Evolutionary conservation across 1,140 invertebrate genomes (phyloP).

Genomic region (Brachionus sp.): DNA sequence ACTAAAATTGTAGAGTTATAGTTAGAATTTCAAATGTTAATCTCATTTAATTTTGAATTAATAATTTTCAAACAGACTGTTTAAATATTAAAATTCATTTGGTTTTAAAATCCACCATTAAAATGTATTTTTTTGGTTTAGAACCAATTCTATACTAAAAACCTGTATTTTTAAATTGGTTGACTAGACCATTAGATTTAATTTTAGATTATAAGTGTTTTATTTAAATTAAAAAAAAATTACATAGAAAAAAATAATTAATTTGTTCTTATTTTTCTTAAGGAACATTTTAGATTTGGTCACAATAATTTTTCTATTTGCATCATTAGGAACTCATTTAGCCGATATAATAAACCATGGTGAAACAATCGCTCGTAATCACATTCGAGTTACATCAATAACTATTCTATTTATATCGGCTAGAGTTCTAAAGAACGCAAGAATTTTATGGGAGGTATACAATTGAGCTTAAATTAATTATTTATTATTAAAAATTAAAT

Average conservation of each 20-base stretch:
- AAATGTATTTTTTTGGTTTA: too few species aligned
- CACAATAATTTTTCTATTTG: not conserved
- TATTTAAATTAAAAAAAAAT: not conserved
- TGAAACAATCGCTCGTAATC: not conserved
- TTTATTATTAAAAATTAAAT: not conserved
- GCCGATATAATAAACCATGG: not conserved
- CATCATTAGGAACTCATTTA: not conserved
- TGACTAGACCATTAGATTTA: too few species aligned
- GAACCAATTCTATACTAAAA: too few species aligned
- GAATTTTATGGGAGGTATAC: not conserved
- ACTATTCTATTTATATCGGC: not conserved
- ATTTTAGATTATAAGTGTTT: too few species aligned
- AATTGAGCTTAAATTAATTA: not conserved
- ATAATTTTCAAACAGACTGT: too few species aligned
- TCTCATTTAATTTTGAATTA: too few species aligned
- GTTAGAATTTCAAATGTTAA: too few species aligned
- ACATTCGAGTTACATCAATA: not conserved
- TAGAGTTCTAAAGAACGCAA: not conserved
- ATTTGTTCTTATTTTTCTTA: not conserved
- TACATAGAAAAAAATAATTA: not conserved
- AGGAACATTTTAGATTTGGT: not conserved
- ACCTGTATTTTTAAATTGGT: too few species aligned
- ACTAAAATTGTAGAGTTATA: too few species aligned
- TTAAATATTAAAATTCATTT: too few species aligned
- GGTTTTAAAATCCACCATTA: too few species aligned